These are phyloP conservation scores for Myocastor coypus DNA, from an alignment of 2,113 vertebrate genomes.

Conservation along the genomic window DNA sequence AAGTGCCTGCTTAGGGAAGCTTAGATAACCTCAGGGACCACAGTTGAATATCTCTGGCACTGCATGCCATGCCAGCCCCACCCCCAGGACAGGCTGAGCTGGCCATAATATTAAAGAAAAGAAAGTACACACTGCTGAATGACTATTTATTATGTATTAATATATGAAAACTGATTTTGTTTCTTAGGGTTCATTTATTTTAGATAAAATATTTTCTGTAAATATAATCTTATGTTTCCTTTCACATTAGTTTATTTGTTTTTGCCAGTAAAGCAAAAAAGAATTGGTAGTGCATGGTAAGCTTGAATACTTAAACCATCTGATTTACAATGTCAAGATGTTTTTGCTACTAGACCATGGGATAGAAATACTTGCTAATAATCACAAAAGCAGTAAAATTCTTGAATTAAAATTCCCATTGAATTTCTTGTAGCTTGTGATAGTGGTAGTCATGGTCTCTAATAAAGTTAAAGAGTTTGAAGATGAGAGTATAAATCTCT, in stretches of 20 bases:
- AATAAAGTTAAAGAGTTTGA: background rate
- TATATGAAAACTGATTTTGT: background rate
- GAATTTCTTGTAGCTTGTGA: background rate
- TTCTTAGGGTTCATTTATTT: slow-evolving; percentile 49
- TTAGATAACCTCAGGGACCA: no score
- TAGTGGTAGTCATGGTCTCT: background rate
- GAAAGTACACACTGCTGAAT: background rate
- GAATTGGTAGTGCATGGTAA: background rate
- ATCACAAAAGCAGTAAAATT: background rate
- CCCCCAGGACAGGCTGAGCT: no score
- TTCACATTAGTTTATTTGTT: slow-evolving; percentile 57
- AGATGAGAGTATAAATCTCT: slow-evolving; percentile 23
- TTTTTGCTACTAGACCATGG: background rate
- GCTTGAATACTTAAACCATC: background rate
- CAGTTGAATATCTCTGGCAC: no score
- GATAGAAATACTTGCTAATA: background rate
- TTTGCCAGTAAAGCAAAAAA: slow-evolving; percentile 18
- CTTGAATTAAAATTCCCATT: background rate
- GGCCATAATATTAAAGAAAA: no score
- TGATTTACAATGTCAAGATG: slow-evolving; percentile 37
- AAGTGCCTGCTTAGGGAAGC: no score
- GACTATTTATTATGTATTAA: background rate
- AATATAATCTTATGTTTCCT: slow-evolving; percentile 42
- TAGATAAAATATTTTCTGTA: slow-evolving; percentile 21
- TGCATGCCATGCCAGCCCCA: no score